These are phyloP conservation scores for Stegostoma tigrinum DNA, from an alignment of 2,113 vertebrate genomes.

Conservation along the genomic window DNA sequence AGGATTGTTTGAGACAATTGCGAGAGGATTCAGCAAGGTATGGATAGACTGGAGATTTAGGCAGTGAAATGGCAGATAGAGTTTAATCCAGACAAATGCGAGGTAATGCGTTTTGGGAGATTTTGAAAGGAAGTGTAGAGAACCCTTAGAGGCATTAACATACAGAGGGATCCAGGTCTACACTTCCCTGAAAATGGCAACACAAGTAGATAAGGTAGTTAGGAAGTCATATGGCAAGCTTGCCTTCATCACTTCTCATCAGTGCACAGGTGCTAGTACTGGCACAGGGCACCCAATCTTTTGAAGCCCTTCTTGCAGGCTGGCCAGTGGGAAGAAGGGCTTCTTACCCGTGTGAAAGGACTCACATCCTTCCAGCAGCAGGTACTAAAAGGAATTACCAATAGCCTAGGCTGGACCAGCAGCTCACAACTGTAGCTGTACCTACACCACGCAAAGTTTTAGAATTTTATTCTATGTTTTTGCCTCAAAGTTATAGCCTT, in stretches of 20 bases:
- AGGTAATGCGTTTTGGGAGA: too few species aligned
- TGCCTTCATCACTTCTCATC: neutral
- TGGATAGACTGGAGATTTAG: too few species aligned
- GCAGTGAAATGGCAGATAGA: too few species aligned
- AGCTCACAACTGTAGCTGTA: neutral
- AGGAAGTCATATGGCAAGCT: too few species aligned
- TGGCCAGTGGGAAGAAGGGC: neutral
- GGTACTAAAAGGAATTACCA: neutral
- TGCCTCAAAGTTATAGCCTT: neutral
- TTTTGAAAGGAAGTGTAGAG: too few species aligned
- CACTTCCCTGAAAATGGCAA: too few species aligned
- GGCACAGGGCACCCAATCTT: neutral
- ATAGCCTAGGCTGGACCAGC: neutral
- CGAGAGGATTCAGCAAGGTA: too few species aligned
- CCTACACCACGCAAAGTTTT: neutral
- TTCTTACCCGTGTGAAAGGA: neutral
- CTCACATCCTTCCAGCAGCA: neutral
- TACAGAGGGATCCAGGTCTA: too few species aligned
- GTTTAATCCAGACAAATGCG: too few species aligned
- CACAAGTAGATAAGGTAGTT: too few species aligned
- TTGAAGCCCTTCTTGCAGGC: neutral
- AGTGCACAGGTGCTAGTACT: neutral
- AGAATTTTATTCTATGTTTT: neutral
- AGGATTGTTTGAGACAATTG: too few species aligned
- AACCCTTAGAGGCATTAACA: too few species aligned